Evolutionary conservation across 2,888 invertebrate genomes (phyloP).

Genomic region (Chrysopilus asiliformis): DNA sequence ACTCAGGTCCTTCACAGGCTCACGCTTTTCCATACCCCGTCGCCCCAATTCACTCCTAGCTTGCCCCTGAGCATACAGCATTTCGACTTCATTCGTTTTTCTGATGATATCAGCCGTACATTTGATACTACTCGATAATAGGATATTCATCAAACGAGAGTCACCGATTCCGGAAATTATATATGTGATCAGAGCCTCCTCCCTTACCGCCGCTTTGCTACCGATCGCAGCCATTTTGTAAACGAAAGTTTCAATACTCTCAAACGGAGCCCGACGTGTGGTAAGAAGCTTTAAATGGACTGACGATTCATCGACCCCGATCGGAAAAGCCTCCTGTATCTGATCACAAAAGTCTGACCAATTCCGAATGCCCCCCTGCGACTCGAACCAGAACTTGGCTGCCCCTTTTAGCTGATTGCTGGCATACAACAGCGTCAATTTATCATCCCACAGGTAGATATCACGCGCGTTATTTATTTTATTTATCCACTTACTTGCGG

Average conservation of each 20-base stretch:
- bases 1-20: too few relatives aligned
- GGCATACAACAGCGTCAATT: too few relatives aligned
- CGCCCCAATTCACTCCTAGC: not conserved
- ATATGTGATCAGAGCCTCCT: slow-evolving; percentile 18
- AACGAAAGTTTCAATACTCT: not conserved
- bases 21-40: too few relatives aligned
- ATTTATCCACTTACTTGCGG: too few relatives aligned
- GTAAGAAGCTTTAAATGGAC: not conserved
- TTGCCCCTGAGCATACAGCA: not conserved
- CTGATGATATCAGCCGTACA: too few relatives aligned
- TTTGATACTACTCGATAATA: too few relatives aligned
- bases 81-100: too few relatives aligned
- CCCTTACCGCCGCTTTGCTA: slow-evolving; percentile 14
- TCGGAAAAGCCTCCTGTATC: not conserved
- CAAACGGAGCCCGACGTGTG: not conserved
- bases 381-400: not conserved
- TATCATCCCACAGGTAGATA: too few relatives aligned
- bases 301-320: not conserved
- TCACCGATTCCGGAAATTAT: slow-evolving; percentile 9
- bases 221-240: slow-evolving; percentile 6
- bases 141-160: not conserved
- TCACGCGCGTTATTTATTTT: too few relatives aligned
- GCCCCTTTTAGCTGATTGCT: too few relatives aligned
- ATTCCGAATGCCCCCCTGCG: not conserved
- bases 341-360: not conserved